These are phyloP conservation scores for Nephotettix cincticeps DNA, from an alignment of 1,140 invertebrate genomes.

Conservation along the genomic window DNA sequence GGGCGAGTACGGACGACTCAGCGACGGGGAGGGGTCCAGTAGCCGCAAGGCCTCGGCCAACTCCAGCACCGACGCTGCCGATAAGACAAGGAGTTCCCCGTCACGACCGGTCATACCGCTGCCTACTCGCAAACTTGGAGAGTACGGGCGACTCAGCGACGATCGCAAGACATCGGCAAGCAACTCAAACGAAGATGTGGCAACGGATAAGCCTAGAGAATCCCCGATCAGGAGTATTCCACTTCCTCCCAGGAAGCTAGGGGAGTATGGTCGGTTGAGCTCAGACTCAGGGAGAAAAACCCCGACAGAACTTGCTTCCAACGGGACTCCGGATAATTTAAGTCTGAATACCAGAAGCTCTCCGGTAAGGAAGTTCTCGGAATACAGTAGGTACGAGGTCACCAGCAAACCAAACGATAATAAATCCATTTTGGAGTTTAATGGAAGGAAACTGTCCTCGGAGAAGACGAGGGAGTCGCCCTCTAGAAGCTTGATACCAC, in stretches of 20 bases:
- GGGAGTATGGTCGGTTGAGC: constrained; percentile 37
- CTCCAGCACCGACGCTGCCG: constrained; percentile 27
- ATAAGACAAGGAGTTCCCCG: constrained; percentile 25
- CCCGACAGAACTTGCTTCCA: constrained; percentile 20
- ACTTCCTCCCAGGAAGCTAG: constrained; percentile 33
- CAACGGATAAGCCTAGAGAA: constrained; percentile 27
- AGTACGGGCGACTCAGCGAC: constrained; percentile 41
- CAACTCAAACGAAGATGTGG: constrained; percentile 22
- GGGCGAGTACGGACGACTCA: constrained; percentile 39
- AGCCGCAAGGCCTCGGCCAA: constrained; percentile 32
- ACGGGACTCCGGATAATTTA: constrained; percentile 12
- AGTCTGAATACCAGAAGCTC: constrained; percentile 25
- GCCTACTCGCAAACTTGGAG: constrained; percentile 37
- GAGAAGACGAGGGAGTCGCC: constrained; percentile 35
- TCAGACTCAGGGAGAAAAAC: constrained; percentile 31
- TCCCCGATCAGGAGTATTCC: constrained; percentile 30
- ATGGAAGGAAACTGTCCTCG: constrained; percentile 29
- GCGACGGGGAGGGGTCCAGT: constrained; percentile 36
- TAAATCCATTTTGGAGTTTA: constrained; percentile 27
- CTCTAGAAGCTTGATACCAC: constrained; percentile 38
- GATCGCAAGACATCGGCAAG: constrained; percentile 29
- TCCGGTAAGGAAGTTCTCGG: constrained; percentile 27
- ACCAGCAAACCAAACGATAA: constrained; percentile 19
- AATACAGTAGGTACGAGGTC: constrained; percentile 25
- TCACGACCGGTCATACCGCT: constrained; percentile 26